phyloP scores from a whole-genome alignment of 2,113 vertebrate genomes.

The Brienomyrus longianalis region DNA sequence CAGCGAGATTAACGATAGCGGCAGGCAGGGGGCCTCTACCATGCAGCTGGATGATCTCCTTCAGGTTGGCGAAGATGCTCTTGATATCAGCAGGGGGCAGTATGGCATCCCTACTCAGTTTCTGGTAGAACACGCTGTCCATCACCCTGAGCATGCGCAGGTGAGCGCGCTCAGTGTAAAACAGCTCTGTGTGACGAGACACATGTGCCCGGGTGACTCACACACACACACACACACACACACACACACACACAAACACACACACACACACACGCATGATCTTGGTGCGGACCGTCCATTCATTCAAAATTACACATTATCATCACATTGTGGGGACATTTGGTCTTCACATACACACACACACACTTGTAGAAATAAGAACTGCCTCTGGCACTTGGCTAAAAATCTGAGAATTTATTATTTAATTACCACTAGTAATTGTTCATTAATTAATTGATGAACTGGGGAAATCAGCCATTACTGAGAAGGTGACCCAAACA shows the following conservation, averaged over 20 bases:
- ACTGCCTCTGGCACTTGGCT: neutral
- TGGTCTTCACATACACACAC: neutral
- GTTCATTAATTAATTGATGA: neutral
- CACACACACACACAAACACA: no score
- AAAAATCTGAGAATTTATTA: neutral
- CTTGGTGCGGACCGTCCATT: neutral
- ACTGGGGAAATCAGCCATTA: neutral
- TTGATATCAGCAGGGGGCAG: constrained; percentile 72
- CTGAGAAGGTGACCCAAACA: neutral
- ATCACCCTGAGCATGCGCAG: constrained; percentile 82
- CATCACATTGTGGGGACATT: neutral
- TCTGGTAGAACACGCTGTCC: constrained; percentile 85
- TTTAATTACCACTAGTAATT: neutral
- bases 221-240: no score
- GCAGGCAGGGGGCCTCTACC: constrained; percentile 45
- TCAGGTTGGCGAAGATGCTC: constrained; percentile 88
- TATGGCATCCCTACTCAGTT: constrained; percentile 73
- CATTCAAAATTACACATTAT: neutral
- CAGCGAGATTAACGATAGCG: neutral
- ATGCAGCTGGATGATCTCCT: constrained; percentile 90
- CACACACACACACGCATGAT: neutral
- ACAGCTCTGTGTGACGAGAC: constrained; percentile 65
- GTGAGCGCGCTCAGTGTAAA: constrained; percentile 89
- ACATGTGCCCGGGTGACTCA: neutral
- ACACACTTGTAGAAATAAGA: neutral